Conservation (phyloP, 2,888 invertebrate species). For the Trachelus tabidus region DNA sequence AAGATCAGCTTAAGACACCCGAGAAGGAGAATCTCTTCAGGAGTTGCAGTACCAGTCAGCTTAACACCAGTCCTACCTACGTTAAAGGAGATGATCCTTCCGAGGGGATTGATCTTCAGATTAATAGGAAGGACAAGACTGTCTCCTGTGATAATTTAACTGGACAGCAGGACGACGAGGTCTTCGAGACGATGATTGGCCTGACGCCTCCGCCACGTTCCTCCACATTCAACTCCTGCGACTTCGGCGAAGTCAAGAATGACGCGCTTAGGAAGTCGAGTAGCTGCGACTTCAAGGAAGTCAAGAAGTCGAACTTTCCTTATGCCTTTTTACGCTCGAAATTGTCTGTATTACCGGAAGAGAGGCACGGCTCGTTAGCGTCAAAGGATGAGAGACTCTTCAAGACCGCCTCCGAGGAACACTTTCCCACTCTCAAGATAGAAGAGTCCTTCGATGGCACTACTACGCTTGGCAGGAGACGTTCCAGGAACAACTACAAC, state of each 20-base stretch:
- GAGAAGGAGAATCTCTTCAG: slow-evolving; percentile 73
- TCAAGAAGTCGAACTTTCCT: slow-evolving; percentile 77
- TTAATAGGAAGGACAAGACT: slow-evolving; percentile 57
- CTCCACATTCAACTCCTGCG: slow-evolving; percentile 48
- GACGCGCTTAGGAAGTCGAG: slow-evolving; percentile 52
- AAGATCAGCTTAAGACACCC: slow-evolving; percentile 65
- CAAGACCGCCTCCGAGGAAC: slow-evolving; percentile 73
- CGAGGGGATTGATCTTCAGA: slow-evolving; percentile 78
- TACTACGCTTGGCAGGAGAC: slow-evolving; percentile 58
- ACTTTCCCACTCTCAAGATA: slow-evolving; percentile 65
- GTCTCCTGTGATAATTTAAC: slow-evolving; percentile 61
- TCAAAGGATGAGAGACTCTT: slow-evolving; percentile 68
- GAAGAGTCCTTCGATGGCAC: slow-evolving; percentile 58
- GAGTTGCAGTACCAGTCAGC: slow-evolving; percentile 81
- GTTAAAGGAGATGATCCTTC: slow-evolving; percentile 84
- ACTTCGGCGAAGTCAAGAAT: slow-evolving; percentile 42
- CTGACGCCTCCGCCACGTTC: slow-evolving; percentile 19
- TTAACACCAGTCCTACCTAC: slow-evolving; percentile 73
- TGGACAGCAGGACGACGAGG: slow-evolving; percentile 24
- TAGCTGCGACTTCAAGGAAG: slow-evolving; percentile 62
- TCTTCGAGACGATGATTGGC: slow-evolving; percentile 13
- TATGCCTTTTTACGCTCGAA: slow-evolving; percentile 83
- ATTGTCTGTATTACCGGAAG: slow-evolving; percentile 81
- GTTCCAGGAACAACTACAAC: slow-evolving; percentile 41
- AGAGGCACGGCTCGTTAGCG: slow-evolving; percentile 65